phyloP scores from a whole-genome alignment of 2,888 invertebrate species.

The Syrphus vitripennis region DNA sequence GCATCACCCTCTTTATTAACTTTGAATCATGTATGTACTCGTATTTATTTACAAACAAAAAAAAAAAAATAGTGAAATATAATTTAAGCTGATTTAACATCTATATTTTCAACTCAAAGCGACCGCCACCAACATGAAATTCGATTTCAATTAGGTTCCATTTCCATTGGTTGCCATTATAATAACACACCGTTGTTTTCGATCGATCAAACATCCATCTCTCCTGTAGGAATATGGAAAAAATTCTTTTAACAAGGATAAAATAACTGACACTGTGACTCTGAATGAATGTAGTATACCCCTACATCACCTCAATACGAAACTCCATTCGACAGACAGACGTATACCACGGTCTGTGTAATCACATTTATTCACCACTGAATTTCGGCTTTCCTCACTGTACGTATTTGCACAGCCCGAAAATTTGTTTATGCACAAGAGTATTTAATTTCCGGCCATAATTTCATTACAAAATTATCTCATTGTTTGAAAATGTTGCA shows the following conservation, averaged over 20 bases:
- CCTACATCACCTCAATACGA: background rate
- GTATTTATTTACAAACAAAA: background rate
- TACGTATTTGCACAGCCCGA: background rate
- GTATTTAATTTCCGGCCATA: conserved; percentile 50
- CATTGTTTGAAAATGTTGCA: conserved; percentile 33
- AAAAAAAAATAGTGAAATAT: background rate
- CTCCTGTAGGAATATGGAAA: conserved; percentile 1
- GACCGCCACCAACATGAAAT: conserved; percentile 15
- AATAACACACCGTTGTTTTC: background rate
- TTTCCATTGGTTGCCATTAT: conserved; percentile 20
- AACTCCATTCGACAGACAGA: background rate
- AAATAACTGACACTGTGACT: conserved; percentile 1
- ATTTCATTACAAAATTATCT: conserved; percentile 48
- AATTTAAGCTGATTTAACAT: background rate
- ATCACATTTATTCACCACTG: conserved; percentile 26
- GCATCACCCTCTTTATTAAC: background rate
- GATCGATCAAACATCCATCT: conserved; percentile 16
- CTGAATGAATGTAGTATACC: background rate
- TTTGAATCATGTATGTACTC: too few relatives aligned
- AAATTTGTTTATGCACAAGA: conserved; percentile 46
- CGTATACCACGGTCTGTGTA: background rate
- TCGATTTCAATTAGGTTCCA: conserved; percentile 43
- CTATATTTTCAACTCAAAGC: conserved; percentile 10
- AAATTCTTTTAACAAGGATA: conserved; percentile 18
- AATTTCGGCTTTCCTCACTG: conserved; percentile 9